phyloP scores from a whole-genome alignment of 2,113 vertebrate genomes.

The Brachypodius melanocephalos region DNA sequence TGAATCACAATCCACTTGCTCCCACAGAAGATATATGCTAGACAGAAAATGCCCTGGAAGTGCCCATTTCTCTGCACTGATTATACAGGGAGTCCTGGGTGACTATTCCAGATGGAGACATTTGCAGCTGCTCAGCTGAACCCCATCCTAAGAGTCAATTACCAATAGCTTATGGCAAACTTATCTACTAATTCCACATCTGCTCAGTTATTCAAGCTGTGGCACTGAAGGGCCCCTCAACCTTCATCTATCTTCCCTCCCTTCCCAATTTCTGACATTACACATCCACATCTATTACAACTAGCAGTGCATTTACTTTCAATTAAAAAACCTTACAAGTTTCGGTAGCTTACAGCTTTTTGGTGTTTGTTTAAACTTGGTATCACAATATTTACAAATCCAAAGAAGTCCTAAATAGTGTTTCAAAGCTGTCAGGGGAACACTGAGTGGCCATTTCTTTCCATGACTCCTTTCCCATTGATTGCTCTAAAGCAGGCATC shows the following conservation, averaged over 20 bases:
- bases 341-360: background rate
- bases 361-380: background rate
- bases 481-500: background rate
- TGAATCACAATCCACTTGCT: background rate
- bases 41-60: background rate
- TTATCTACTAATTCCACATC: background rate
- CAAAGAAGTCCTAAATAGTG: background rate
- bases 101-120: background rate
- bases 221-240: background rate
- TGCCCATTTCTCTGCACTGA: background rate
- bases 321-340: background rate
- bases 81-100: background rate
- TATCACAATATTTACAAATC: background rate
- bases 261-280: background rate
- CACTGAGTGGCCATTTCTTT: background rate
- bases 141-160: background rate
- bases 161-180: background rate
- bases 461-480: background rate
- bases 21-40: background rate
- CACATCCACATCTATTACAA: background rate
- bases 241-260: background rate
- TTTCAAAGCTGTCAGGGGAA: background rate
- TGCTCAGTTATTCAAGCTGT: background rate
- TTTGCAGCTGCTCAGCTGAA: background rate
- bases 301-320: background rate